phyloP scores from a whole-genome alignment of 2,888 invertebrate genomes.

The Molanna angustata region DNA sequence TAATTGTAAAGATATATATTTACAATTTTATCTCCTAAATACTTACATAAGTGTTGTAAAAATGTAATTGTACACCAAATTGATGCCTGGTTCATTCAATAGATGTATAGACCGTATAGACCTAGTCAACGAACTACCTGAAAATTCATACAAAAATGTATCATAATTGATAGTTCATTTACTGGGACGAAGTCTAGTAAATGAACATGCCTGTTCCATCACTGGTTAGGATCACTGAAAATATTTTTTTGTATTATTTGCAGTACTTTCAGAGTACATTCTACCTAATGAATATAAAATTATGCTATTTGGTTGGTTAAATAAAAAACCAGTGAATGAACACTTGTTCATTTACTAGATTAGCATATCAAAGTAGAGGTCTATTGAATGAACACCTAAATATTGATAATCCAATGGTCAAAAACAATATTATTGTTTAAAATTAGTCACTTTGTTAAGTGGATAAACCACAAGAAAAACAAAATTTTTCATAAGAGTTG shows the following conservation, averaged over 20 bases:
- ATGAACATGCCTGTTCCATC: background rate
- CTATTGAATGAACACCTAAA: background rate
- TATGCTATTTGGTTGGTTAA: background rate
- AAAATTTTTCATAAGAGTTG: background rate
- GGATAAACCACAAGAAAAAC: background rate
- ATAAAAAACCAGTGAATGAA: slow-evolving; percentile 1
- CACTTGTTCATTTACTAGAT: too few species aligned
- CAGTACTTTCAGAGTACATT: slow-evolving; percentile 1
- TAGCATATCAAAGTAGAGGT: too few species aligned
- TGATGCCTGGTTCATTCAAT: slow-evolving; percentile 6
- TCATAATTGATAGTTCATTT: slow-evolving; percentile 5
- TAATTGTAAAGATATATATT: too few species aligned
- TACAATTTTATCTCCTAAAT: too few species aligned
- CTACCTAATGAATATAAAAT: slow-evolving; percentile 3
- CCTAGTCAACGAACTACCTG: slow-evolving; percentile 1
- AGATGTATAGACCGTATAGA: background rate
- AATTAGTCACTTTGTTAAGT: background rate
- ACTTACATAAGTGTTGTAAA: too few species aligned
- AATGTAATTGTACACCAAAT: too few species aligned
- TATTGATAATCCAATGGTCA: background rate
- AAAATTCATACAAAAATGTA: background rate
- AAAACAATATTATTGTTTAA: background rate
- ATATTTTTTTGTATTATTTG: background rate
- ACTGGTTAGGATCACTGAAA: background rate
- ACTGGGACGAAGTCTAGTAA: slow-evolving; percentile 5